phyloP scores from a whole-genome alignment of 1,140 invertebrate species.

The Argopecten irradians region DNA sequence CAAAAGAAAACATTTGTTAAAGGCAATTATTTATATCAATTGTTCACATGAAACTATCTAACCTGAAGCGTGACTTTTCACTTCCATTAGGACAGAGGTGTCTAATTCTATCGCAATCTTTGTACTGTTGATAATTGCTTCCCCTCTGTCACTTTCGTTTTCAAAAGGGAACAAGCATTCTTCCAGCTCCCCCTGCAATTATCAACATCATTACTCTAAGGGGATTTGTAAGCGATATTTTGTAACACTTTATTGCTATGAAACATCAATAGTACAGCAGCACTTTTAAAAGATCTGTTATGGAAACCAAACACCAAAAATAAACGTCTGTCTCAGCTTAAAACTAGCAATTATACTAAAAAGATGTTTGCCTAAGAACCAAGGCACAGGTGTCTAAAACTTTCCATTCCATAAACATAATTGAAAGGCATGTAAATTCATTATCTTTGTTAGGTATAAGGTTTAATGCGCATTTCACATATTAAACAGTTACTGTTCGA shows the following conservation, averaged over 20 bases:
- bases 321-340: background rate
- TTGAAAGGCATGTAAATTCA: background rate
- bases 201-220: constrained; percentile 10
- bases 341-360: background rate
- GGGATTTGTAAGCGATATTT: constrained; percentile 2
- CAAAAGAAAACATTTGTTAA: background rate
- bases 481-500: too few species aligned
- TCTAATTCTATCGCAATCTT: constrained; percentile 17
- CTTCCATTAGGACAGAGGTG: background rate
- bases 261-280: background rate
- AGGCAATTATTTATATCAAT: background rate
- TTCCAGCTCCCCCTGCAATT: constrained; percentile 14
- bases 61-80: constrained; percentile 8
- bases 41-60: background rate
- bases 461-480: too few species aligned
- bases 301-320: background rate
- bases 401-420: background rate
- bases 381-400: background rate
- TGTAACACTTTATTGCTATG: background rate
- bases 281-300: background rate
- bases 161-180: constrained; percentile 9
- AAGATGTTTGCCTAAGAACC: background rate
- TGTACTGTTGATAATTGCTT: background rate
- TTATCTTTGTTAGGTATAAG: too few species aligned
- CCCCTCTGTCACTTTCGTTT: background rate